phyloP scores from a whole-genome alignment of 1,140 invertebrate genomes.

The Agrypnia vestita region DNA sequence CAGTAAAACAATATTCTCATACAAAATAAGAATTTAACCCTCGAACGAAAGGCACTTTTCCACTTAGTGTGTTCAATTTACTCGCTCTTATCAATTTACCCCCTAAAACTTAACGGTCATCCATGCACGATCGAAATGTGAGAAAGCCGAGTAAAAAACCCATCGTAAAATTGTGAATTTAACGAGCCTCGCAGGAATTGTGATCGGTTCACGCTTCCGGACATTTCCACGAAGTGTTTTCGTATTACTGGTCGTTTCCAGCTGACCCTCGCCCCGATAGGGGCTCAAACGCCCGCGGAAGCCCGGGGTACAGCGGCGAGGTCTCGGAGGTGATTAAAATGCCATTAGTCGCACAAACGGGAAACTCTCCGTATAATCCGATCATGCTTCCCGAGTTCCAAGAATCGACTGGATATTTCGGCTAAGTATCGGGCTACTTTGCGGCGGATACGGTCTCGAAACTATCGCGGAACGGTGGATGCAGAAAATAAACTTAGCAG shows the following conservation, averaged over 20 bases:
- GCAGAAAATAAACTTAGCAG: too few species aligned
- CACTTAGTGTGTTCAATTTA: slow-evolving; percentile 9
- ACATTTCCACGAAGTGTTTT: background rate
- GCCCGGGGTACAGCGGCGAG: background rate
- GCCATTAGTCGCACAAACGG: slow-evolving; percentile 47
- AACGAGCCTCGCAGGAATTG: background rate
- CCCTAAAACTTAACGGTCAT: background rate
- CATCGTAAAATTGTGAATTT: background rate
- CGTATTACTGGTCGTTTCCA: background rate
- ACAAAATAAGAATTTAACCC: background rate
- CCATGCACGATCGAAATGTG: background rate
- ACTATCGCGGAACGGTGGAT: too few species aligned
- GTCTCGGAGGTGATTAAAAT: slow-evolving; percentile 49
- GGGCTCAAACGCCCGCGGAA: slow-evolving; percentile 17
- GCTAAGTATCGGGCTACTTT: too few species aligned
- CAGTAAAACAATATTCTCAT: background rate
- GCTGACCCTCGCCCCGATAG: background rate
- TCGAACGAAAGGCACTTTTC: background rate
- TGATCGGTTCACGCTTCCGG: background rate
- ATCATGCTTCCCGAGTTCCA: slow-evolving; percentile 24
- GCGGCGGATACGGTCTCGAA: too few species aligned
- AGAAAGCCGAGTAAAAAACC: background rate
- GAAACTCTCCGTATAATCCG: slow-evolving; percentile 43
- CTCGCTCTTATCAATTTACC: background rate
- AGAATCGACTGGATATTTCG: background rate